These are phyloP conservation scores for Brevipalpus yothersi DNA, from an alignment of 1,140 invertebrate species.

Conservation along the genomic window DNA sequence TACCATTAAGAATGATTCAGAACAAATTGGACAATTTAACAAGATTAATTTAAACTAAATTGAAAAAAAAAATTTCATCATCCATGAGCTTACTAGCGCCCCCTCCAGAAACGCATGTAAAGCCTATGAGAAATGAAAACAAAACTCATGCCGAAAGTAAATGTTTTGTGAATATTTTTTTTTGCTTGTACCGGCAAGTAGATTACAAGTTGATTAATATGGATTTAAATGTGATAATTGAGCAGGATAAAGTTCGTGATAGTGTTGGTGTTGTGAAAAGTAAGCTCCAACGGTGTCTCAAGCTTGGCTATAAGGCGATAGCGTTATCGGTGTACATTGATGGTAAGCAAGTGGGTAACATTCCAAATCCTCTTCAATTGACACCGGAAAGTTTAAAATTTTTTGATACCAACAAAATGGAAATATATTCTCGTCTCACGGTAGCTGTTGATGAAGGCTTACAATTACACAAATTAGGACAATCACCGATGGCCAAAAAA, in stretches of 20 bases:
- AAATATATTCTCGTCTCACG: neutral
- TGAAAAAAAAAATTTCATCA: too few species aligned
- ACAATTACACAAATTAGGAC: neutral
- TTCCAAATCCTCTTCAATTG: neutral
- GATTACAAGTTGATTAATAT: neutral
- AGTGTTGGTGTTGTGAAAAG: neutral
- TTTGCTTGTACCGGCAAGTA: neutral
- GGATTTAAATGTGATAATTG: conserved; percentile 7
- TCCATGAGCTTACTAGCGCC: neutral
- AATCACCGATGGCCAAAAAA: conserved; percentile 1
- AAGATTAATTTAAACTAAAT: too few species aligned
- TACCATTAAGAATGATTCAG: too few species aligned
- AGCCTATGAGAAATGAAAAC: neutral
- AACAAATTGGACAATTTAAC: too few species aligned
- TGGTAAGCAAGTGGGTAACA: neutral
- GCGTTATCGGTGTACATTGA: conserved; percentile 1
- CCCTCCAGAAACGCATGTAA: neutral
- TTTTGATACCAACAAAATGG: neutral
- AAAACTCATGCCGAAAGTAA: neutral
- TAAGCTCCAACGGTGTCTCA: neutral
- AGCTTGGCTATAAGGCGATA: conserved; percentile 1
- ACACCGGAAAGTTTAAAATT: neutral
- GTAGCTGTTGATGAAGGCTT: neutral
- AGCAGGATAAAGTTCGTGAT: conserved; percentile 1
- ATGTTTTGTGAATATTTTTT: neutral